Percentiles rank a stretch among this genome's conserved stretches.
phyloP scores from a whole-genome alignment of 2,888 invertebrate genomes.

The Orthosia gothica region DNA sequence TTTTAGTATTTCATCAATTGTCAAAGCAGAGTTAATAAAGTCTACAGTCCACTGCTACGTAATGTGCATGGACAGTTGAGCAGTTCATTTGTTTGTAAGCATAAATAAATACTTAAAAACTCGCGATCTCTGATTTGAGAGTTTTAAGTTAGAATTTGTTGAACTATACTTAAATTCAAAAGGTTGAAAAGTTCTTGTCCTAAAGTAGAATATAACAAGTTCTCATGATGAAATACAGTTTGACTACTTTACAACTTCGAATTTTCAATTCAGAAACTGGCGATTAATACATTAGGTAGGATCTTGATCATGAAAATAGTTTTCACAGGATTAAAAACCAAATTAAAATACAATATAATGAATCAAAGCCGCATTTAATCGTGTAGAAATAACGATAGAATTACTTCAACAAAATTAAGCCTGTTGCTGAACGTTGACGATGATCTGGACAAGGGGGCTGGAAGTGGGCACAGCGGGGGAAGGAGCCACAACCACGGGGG shows the following conservation, averaged over 20 bases:
- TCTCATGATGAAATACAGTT: not conserved
- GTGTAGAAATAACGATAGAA: constrained; percentile 16
- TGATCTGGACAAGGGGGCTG: constrained; percentile 73
- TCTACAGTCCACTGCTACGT: no score
- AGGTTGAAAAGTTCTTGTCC: no score
- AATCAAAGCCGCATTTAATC: constrained; percentile 25
- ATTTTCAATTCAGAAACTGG: not conserved
- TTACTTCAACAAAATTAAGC: constrained; percentile 34
- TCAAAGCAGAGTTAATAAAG: no score
- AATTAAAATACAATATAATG: not conserved
- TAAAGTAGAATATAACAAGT: no score
- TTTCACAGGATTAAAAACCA: not conserved
- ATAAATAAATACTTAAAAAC: no score
- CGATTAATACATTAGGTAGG: not conserved
- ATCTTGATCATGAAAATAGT: not conserved
- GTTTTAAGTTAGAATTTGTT: no score
- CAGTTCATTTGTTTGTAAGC: no score
- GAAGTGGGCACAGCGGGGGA: constrained; percentile 48
- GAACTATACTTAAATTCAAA: no score
- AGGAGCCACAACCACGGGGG: constrained; percentile 50
- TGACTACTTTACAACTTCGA: not conserved
- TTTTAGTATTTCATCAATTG: no score
- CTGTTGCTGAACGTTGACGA: constrained; percentile 70
- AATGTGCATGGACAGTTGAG: no score
- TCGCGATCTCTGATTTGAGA: no score